Base-by-base conservation (phyloP, 2,888 invertebrate genomes). In the Caradrina clavipalpis region DNA sequence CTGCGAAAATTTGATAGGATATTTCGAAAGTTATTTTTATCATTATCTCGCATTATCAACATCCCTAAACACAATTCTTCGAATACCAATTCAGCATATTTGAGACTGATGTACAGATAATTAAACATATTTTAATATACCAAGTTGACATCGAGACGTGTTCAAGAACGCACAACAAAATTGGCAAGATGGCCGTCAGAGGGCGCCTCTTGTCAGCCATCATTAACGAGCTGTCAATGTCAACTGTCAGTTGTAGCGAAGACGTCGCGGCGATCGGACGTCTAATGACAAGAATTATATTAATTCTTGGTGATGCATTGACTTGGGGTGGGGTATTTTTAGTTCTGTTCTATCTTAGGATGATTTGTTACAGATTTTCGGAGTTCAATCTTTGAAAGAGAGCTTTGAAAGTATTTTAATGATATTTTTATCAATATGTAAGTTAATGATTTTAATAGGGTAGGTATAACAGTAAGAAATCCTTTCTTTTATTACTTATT, bases 141-240 rank as follows among this genome's bases (percentile, higher is more conserved):
- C 69, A 78, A 80, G 82, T 82, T 83, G 83, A 82, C 83, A 84
- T 80, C 80, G 62, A 69, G 83, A 77, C 83, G 80, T 84, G 80
- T 83, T 82, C 84, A 82, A 82, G 84, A 84, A 84, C 72, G 73
- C 65, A 60, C 70, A 81, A 81, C 75, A 67, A 82, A 84, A 82
- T 84, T 84, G 85, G 83, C 81, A 81, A 79, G 73, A 81, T 82
- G 83, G 77, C 72, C 79, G 83, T 69, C 82, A 86, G 87, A 87
- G 88, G 88, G 87, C 87, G 86, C 88, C 85, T 83, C 83, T 73
- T 85, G 90, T 88, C 90, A 88, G 81, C 82, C 87, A 85, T 88
- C 89, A 90, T 90, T 90, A 90, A 86, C 83, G 84, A 85, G 86
- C 82, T 88, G 89, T 89, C 90, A 88, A 90, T 88, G 89, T 90